Evolutionary conservation across 2,888 invertebrate genomes (phyloP).

Genomic region (Perizoma affinitatum): DNA sequence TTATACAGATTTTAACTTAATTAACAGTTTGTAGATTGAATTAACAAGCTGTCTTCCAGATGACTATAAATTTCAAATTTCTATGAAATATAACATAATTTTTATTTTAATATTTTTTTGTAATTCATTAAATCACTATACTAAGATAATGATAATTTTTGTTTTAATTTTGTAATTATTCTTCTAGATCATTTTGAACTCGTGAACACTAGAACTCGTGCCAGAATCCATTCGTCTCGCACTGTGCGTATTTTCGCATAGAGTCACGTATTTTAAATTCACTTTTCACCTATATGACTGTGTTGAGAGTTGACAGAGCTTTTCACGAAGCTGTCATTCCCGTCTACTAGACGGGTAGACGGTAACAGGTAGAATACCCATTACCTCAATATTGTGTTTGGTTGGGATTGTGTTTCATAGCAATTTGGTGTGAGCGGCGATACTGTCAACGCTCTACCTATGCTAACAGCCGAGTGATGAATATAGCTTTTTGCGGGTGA

Average conservation of each 20-base stretch:
- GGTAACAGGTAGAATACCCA: slow-evolving; percentile 41
- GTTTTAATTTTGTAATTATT: too few relatives aligned
- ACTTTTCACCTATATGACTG: too few relatives aligned
- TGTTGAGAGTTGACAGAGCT: slow-evolving; percentile 11
- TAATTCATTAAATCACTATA: too few relatives aligned
- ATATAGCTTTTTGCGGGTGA: slow-evolving; percentile 10
- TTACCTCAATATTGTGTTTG: slow-evolving; percentile 44
- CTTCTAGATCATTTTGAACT: too few relatives aligned
- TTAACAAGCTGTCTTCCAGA: slow-evolving; percentile 18
- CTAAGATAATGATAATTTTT: too few relatives aligned
- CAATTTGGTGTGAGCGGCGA: slow-evolving; percentile 39
- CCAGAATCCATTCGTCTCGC: too few relatives aligned
- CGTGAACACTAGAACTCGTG: too few relatives aligned
- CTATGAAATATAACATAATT: not conserved
- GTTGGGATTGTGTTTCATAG: slow-evolving; percentile 49
- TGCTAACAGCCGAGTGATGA: slow-evolving; percentile 38
- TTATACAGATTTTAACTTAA: slow-evolving; percentile 24
- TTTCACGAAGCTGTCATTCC: slow-evolving; percentile 21
- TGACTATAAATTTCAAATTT: not conserved
- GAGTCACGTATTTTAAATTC: too few relatives aligned
- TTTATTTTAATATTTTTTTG: too few relatives aligned
- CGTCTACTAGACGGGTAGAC: slow-evolving; percentile 35
- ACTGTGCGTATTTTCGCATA: too few relatives aligned
- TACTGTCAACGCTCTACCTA: slow-evolving; percentile 43
- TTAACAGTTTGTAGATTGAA: slow-evolving; percentile 28